Base-by-base conservation (phyloP, 2,888 invertebrate genomes). In the Drosophila demipolita region DNA sequence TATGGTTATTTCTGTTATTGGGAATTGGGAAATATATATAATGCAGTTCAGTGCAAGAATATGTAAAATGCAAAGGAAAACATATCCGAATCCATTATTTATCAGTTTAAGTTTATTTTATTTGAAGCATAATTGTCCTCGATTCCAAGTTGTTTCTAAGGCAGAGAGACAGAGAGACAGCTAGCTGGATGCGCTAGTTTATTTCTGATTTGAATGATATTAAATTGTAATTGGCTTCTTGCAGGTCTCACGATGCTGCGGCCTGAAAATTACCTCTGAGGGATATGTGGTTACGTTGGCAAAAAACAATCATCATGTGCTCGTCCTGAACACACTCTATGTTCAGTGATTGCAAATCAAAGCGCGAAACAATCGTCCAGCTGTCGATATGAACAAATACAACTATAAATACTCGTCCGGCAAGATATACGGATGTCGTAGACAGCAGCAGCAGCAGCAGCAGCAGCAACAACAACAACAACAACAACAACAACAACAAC, bases 241-340 rank as follows among this genome's bases (percentile, higher is more conserved):
- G n/a, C 42, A 99, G 97, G 99, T 99, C 80, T 98, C 98, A 82
- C 97, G 99, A 91, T 99, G 99, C 95, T 99, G 99, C 93, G 99
- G 99, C 78, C 95, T 99, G 92, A 99, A 99, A 94, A 98, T 99
- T 91, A 99, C 99, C 67, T 97, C 98, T 26, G 98, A 99, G 94
- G 99, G 99, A 86, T 98, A 98, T 94, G 97, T 99, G 90, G 97
- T 98, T 87, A 98, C 99, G 82, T 94, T 99, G 94, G 99, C 99
- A 93, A 99, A 99, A 95, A 99, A 99, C 95, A 99, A 99, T 94
- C 99, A 99, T 94, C 98, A 99, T 94, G 99, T 99, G 92, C 96
- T 99, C 94, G 98, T 99, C 93, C 95, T 99, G 94, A 97, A 98
- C 95, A 98, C 97, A 90, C 95, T 98, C 93, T 97, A 97, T 95